Conservation (phyloP, 2,888 invertebrate species). For the Autographa pulchrina region DNA sequence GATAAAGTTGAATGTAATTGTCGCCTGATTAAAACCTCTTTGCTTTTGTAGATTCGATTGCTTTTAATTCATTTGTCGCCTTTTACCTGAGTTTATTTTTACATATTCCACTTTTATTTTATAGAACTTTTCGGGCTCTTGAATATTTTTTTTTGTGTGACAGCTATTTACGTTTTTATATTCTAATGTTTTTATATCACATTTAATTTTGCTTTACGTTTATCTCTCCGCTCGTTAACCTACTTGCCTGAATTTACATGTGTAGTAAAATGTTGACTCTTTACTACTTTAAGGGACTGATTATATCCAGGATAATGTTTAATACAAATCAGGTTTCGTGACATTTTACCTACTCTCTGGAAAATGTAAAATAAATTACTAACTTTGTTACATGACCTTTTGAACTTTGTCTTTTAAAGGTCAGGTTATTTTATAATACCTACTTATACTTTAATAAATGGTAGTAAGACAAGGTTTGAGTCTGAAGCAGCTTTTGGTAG, state of each 20-base stretch:
- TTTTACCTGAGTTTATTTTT: not conserved
- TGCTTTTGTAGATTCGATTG: not conserved
- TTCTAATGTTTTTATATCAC: constrained; percentile 3
- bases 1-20: not conserved
- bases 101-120: not conserved
- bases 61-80: not conserved
- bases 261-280: not conserved
- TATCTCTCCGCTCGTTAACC: constrained; percentile 4
- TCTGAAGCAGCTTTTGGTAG: not conserved
- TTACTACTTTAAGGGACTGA: constrained; percentile 4
- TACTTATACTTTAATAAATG: not conserved
- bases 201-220: constrained; percentile 1
- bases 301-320: not conserved
- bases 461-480: not conserved
- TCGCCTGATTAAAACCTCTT: constrained; percentile 2
- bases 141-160: not conserved
- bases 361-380: not conserved
- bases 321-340: not conserved
- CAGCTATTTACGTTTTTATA: not conserved
- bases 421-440: not conserved
- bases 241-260: not conserved
- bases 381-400: too few relatives aligned
- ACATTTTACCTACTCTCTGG: not conserved
- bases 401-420: not conserved
- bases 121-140: not conserved